Base-by-base conservation (phyloP, 2,888 invertebrate genomes). In the Scaptomyza polygonia region DNA sequence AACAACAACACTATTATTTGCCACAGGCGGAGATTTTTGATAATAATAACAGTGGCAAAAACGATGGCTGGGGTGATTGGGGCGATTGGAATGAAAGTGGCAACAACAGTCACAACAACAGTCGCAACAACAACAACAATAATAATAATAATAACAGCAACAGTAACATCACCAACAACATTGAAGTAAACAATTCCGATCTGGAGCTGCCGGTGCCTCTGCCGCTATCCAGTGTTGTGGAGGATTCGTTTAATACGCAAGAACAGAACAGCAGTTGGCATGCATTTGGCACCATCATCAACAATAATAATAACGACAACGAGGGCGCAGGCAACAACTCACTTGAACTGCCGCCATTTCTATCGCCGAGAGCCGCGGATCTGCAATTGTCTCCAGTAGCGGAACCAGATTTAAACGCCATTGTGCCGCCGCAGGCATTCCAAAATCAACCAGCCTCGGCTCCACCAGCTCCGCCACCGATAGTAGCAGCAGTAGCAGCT, bases 211-310 rank as follows among this genome's bases (percentile, higher is more conserved):
- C 32, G 1, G 11, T 34, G 61, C 32, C 29, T 12, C 16, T 12
- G 53, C 32, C 43, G 7, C 18, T 52, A 1, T 9, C 57, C 16
- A 93, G 93, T 90, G 89, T 92, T 16, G 92, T 94, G 72, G 93
- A 93, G 61, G 94, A 94, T 73, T 94, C 94, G 85, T 94, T 95
- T 90, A 92, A 91, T 14, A 90, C 92, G 8, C 91, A 91, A 44
- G 51, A 53, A 21, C 92, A 52, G 21, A 92, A 92, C 48, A 93
- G 53, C 49, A 78, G 56, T 49, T 85, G 84, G 84, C 67, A 82
- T 12, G 77, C 58, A 7, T 82, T 82, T 62, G 61, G 66, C 32
- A 49, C 52, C n/a, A 58, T 1, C 63, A 57, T 16, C 25, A 75
- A 8, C 39, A 52, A 0, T n/a, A 68, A 0, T n/a, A 68, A 6